Percentiles rank a stretch among this genome's conserved stretches.
Evolutionary conservation across 2,888 invertebrate genomes (phyloP).

Genomic region (Odontocolon sp.): DNA sequence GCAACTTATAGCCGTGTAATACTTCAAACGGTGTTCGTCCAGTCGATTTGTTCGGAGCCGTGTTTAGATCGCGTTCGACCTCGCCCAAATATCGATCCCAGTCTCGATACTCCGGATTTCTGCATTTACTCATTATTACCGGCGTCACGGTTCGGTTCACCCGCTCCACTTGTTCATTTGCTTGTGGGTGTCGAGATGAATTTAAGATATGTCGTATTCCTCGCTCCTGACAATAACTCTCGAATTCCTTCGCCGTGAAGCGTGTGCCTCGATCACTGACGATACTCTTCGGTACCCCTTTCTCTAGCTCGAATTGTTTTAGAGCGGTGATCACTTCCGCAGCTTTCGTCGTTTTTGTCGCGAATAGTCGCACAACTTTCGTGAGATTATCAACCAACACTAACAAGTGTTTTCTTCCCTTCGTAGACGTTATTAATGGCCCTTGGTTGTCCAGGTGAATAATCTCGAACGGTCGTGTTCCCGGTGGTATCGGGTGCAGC

Average conservation of each 20-base stretch:
- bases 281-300: constrained; percentile 49
- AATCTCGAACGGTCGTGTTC: constrained; percentile 51
- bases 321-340: constrained; percentile 3
- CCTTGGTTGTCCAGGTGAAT: constrained; percentile 58
- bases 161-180: constrained; percentile 48
- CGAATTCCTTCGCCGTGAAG: constrained; percentile 37
- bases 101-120: constrained; percentile 11
- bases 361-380: not conserved
- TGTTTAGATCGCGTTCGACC: constrained; percentile 55
- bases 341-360: not conserved
- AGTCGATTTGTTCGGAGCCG: constrained; percentile 55
- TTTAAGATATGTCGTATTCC: constrained; percentile 54
- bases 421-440: constrained; percentile 45
- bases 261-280: constrained; percentile 56
- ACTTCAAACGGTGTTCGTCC: constrained; percentile 52
- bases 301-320: constrained; percentile 42
- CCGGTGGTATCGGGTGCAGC: constrained; percentile 58
- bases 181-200: constrained; percentile 54
- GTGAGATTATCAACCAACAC: constrained; percentile 47
- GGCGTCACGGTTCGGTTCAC: constrained; percentile 48
- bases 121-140: constrained; percentile 17
- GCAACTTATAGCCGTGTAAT: constrained; percentile 43
- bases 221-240: not conserved
- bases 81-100: not conserved
- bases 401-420: constrained; percentile 47